Evolutionary conservation across 2,888 invertebrate genomes (phyloP).

Genomic region (Nemotelus pantherinus): DNA sequence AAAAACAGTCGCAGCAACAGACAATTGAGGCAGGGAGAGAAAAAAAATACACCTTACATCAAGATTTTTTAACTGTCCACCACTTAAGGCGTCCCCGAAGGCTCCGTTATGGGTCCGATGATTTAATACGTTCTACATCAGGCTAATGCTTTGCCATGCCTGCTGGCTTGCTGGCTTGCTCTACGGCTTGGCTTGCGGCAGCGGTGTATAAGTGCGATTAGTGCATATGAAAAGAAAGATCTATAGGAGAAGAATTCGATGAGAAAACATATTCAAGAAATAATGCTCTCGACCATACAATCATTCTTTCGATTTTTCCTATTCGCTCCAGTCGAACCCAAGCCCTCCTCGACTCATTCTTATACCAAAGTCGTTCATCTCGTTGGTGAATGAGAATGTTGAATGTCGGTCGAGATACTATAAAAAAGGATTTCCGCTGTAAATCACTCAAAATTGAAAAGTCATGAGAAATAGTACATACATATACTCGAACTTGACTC

Average conservation of each 20-base stretch:
- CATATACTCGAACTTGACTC: not conserved
- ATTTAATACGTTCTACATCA: not conserved
- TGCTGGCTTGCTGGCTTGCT: too few relatives aligned
- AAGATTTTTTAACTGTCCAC: constrained; percentile 29
- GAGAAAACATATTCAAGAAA: constrained; percentile 20
- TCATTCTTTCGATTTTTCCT: constrained; percentile 29
- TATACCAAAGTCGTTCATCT: not conserved
- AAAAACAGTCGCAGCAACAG: constrained; percentile 11
- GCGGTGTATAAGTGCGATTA: constrained; percentile 15
- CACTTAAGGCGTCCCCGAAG: constrained; percentile 11
- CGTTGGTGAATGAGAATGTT: not conserved
- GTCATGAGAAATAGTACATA: constrained; percentile 39
- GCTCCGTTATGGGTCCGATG: constrained; percentile 9
- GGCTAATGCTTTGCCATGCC: too few relatives aligned
- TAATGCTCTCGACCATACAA: too few relatives aligned
- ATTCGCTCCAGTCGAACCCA: not conserved
- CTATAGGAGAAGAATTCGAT: not conserved
- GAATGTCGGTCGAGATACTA: constrained; percentile 38
- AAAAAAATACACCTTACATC: constrained; percentile 36
- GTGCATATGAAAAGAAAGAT: constrained; percentile 19
- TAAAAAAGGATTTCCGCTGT: constrained; percentile 51
- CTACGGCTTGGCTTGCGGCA: too few relatives aligned
- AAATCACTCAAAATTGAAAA: constrained; percentile 48
- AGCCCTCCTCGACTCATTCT: constrained; percentile 12
- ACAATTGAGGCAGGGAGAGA: not conserved